Conservation (phyloP, 1,140 invertebrate genomes). For the Drosophila bocki region DNA sequence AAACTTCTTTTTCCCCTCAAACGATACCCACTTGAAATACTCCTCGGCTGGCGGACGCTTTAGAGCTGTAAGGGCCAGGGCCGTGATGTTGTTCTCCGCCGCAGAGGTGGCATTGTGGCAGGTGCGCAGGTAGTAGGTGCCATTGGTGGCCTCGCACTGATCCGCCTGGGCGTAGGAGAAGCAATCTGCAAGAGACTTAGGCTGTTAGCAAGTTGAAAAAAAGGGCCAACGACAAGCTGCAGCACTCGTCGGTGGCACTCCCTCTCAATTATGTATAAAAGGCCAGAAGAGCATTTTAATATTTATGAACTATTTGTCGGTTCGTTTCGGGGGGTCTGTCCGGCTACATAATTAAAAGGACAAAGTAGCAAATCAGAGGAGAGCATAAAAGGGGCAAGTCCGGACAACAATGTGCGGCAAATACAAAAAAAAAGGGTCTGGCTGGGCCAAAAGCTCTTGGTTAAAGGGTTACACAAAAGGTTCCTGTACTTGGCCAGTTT, state of each 20-base stretch:
- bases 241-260: constrained; percentile 1
- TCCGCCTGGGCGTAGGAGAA: constrained; percentile 89
- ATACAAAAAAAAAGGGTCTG: constrained; percentile 47
- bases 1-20: not conserved
- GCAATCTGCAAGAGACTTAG: constrained; percentile 86
- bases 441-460: constrained; percentile 15
- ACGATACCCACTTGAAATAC: constrained; percentile 91
- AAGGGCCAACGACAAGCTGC: not conserved
- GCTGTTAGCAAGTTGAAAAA: constrained; percentile 47
- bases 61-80: constrained; percentile 86
- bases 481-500: constrained; percentile 23
- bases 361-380: constrained; percentile 78
- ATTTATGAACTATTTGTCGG: constrained; percentile 76
- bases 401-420: constrained; percentile 25
- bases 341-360: constrained; percentile 80
- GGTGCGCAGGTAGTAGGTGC: constrained; percentile 88
- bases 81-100: constrained; percentile 85
- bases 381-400: constrained; percentile 57
- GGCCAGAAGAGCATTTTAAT: constrained; percentile 57
- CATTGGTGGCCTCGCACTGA: constrained; percentile 87
- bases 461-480: constrained; percentile 37
- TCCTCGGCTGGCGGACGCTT: constrained; percentile 92
- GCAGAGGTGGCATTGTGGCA: constrained; percentile 86
- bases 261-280: constrained; percentile 72
- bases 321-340: constrained; percentile 10